These are phyloP conservation scores for Callithrix jacchus DNA, from an alignment of 2,113 vertebrate species.

Conservation along the genomic window DNA sequence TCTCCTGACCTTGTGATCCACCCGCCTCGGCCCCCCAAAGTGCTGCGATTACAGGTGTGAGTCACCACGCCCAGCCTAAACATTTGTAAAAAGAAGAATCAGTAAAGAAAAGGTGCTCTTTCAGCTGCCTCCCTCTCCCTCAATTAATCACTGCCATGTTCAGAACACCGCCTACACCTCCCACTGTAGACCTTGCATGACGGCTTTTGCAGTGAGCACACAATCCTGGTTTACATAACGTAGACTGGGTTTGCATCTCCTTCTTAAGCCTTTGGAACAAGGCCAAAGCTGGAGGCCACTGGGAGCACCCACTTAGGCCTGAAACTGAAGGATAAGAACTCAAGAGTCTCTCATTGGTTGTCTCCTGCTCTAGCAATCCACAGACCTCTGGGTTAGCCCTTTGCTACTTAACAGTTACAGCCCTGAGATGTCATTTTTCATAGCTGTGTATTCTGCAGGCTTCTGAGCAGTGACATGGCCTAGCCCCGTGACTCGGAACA, in stretches of 20 bases:
- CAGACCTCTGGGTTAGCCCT: not conserved
- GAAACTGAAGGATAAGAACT: slow-evolving; percentile 11
- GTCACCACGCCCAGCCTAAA: no score
- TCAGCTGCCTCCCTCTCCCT: not conserved
- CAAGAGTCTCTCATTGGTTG: not conserved
- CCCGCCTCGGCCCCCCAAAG: no score
- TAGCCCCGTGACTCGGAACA: not conserved
- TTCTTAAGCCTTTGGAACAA: not conserved
- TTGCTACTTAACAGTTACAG: not conserved
- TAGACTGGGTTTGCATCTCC: not conserved
- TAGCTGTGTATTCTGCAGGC: not conserved
- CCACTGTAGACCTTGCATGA: not conserved
- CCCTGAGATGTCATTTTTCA: not conserved
- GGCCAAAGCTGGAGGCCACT: not conserved
- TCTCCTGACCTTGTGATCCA: no score
- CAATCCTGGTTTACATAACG: not conserved
- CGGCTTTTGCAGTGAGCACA: not conserved
- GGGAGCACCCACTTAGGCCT: not conserved
- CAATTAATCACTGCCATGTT: not conserved
- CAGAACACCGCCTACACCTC: not conserved
- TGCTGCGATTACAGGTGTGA: no score
- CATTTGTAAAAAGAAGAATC: not conserved
- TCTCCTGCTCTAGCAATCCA: not conserved
- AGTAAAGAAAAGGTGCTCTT: not conserved
- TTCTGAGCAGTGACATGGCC: not conserved